Percentiles rank a stretch among this genome's conserved stretches.
Conservation (phyloP, 2,113 vertebrate genomes). For the Hypocryptadius cinnamomeus region DNA sequence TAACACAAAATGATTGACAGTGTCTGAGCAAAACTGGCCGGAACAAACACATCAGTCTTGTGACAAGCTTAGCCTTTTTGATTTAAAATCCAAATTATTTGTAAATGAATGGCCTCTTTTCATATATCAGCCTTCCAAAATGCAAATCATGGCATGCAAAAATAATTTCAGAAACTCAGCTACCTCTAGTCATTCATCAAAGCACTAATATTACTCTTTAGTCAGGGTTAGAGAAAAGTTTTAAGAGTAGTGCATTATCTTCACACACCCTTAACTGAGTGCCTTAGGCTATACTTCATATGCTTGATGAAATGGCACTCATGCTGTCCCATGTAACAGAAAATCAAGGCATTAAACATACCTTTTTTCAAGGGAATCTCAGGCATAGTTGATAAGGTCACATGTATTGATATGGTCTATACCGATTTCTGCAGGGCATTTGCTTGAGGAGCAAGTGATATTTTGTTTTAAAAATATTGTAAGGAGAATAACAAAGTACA, state of each 20-base stretch:
- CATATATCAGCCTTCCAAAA: not conserved
- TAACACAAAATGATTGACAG: not conserved
- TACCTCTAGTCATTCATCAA: not conserved
- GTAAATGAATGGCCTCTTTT: not conserved
- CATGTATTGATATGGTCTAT: not conserved
- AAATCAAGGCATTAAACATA: not conserved
- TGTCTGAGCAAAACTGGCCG: not conserved
- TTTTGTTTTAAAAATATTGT: not conserved
- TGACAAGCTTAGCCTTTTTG: not conserved
- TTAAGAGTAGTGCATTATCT: not conserved
- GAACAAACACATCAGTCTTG: not conserved
- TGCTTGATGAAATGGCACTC: not conserved
- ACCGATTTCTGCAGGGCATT: not conserved
- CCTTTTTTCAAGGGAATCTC: not conserved
- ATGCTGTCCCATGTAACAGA: not conserved
- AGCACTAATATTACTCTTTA: not conserved
- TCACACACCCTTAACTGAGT: not conserved
- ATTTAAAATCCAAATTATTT: slow-evolving; percentile 2
- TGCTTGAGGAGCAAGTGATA: not conserved
- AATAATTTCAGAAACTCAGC: not conserved
- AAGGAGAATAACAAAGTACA: not conserved
- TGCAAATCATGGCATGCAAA: not conserved
- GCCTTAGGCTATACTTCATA: not conserved
- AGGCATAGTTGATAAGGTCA: not conserved
- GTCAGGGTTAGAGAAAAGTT: not conserved